Evolutionary conservation across 2,797 vertebrate genomes (phyloP).

Genomic region (Fistularia tabacaria): DNA sequence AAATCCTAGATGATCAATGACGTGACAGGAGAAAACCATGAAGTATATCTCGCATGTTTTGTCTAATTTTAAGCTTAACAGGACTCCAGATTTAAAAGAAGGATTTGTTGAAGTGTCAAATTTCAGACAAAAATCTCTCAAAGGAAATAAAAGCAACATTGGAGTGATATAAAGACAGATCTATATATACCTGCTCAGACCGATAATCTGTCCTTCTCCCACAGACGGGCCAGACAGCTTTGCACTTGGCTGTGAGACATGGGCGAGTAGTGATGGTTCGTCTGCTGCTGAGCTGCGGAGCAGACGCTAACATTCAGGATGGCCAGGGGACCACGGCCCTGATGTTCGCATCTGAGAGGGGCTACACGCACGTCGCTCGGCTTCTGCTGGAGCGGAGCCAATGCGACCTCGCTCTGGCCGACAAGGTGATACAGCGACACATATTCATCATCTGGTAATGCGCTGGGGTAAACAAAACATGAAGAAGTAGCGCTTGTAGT

Average conservation of each 20-base stretch:
- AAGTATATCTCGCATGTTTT: no score
- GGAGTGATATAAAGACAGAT: no score
- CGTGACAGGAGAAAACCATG: not conserved
- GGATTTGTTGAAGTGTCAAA: no score
- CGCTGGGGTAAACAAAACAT: no score
- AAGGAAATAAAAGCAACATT: no score
- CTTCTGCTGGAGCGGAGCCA: constrained; percentile 85
- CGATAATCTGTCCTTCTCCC: not conserved
- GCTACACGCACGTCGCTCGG: constrained; percentile 79
- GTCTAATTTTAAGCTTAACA: no score
- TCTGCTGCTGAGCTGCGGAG: constrained; percentile 84
- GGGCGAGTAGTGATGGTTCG: constrained; percentile 86
- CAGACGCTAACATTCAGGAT: constrained; percentile 86
- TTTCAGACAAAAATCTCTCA: no score
- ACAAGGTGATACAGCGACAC: constrained; percentile 77
- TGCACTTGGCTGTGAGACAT: constrained; percentile 91
- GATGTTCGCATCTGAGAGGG: constrained; percentile 87
- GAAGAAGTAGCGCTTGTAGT: no score
- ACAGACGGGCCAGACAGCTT: constrained; percentile 88
- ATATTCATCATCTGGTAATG: not conserved
- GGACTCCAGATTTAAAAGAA: no score
- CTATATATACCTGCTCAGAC: not conserved
- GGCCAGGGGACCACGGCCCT: constrained; percentile 85
- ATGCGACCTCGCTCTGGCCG: constrained; percentile 77
- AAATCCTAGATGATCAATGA: not conserved